Evolutionary conservation across 1,140 invertebrate species (phyloP), one percentile per base, ranked within the genome.

Genomic region (Pachypsylla venusta): DNA sequence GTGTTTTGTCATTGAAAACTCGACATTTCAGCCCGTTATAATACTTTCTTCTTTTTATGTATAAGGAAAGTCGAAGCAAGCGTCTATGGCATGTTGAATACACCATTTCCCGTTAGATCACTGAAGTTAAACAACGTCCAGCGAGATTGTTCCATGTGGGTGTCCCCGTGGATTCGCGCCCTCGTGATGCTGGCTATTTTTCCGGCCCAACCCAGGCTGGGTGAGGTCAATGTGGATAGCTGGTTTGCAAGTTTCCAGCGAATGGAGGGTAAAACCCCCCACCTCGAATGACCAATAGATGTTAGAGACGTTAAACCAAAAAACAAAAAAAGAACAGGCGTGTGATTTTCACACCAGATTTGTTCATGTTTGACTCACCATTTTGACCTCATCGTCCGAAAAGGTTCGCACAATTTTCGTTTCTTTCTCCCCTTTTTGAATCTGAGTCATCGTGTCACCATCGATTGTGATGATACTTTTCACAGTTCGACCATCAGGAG

Each of bases 401-500:
- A 68, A 68, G 55, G 66, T 65, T 19, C 67, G 60, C 14, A 67
- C 57, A 55, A 67, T 68, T n/a, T 54, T 67, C 12, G 67, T 64
- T 25, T 61, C 62, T 30, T 67, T 67, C 48, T 66, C 66, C 3
- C 61, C 77, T 61, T 79, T 82, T 69, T 85, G 83, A n/a, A 78
- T 67, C 62, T 87, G 82, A 61, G 77, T 76, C 64, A 87, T 69
- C 63, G 80, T 85, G 72, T 84, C 82, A 16, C 81, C 81, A 7
- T 83, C 78, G 22, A 79, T 67, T 13, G 76, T 82, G 61, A 82
- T 77, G 57, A 76, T 67, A 48, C 77, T 82, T 73, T 88, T 89
- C 16, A 93, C 89, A 68, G 81, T 82, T 40, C 85, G 76, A 7
- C 88, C 89, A 69, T 93, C 89, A 16, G 84, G 76, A 5, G 89